Base-by-base conservation (phyloP, 2,888 invertebrate species). In the Atethmia centrago region DNA sequence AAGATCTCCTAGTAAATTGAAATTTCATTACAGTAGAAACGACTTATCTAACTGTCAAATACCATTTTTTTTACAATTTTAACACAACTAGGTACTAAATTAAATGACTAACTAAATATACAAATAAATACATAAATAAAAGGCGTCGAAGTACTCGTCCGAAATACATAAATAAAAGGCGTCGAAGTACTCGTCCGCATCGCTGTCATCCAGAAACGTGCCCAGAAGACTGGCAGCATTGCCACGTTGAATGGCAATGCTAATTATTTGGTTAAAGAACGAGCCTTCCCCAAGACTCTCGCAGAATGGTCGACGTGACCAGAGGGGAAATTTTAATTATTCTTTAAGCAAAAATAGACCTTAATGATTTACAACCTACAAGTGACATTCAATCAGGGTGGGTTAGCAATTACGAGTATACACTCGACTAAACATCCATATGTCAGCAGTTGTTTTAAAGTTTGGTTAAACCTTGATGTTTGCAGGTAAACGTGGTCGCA, bases 401-500 rank as follows among this genome's bases (percentile, higher is more conserved):
- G 2, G 21, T n/a, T 40, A 36, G 1, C 40, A 25, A 19, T 40
- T 36, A 40, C 19, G 12, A 42, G 56, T 10, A 2, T 31, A 31
- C 31, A 31, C 31, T 40, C 14, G 7, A 14, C 14, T 25, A 25
- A 28, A 16, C 53, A 53, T 28, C 12, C 14, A 4, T 45, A 68
- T 28, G 40, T 58, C 2, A 4, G 7, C 9, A 1, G 3, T 42
- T 51, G 21, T 19, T 3, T n/a, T 47, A 28, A 59, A 25, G 1
- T 16, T 25, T 25, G 9, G 7, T 36, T 47, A 51, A 45, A 80
- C 40, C 36, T 47, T 64, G 45, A 67, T 67, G 4, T 81, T 93
- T 90, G 14, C 88, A 97, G 97, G 97, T 89, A 97, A 98, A 93
- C 97, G 98, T 89, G 98, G 98, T 10, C 97, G 97, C 88, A 98